Base-by-base conservation (phyloP, 2,797 vertebrate species). In the Sebastes glaucus region DNA sequence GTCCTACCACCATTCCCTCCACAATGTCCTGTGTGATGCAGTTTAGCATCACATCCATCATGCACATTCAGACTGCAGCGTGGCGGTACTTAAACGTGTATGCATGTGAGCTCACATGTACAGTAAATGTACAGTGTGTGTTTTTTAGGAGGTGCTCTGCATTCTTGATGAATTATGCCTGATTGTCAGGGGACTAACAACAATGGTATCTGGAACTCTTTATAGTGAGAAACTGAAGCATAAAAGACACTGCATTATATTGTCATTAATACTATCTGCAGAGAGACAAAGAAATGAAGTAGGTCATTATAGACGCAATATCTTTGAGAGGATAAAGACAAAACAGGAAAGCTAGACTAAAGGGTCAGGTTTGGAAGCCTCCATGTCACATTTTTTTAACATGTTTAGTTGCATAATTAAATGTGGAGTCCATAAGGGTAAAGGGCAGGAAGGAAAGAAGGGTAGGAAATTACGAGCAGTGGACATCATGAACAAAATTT, bases 31-130 rank as follows among this genome's bases (percentile, higher is more conserved):
- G 74, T 77, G 71, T 72, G 61, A 88, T 90, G 63, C 71, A 71
- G 38, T 89, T 88, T 62, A 68, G 60, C 64, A 63, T 85, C 30
- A 63, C 86, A 92, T 93, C 82, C 84, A 88, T 92, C 89, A 90
- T 53, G 35, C 52, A 72, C 64, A 76, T 38, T 86, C 74, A 77
- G 68, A 78, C 46, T 52, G 32, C 20, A 74, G 30, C n/a, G 1
- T 78, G 35, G 78, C 11, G 6, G 49, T 33, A 20, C 57, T 52
- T 73, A 35, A 59, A 60, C 27, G 38, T 63, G 38, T 71, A 56
- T 74, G 56, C 8, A 30, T 62, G 53, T 74, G 63, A 80, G 27
- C 53, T 74, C 65, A 63, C 49, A 66, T 80, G 63, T 62, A 35
- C 56, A 64, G 67, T 82, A 77, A 79, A 70, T 71, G 61, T 71